Conservation (phyloP, 2,113 vertebrate genomes). For the Poeciliopsis occidentalis region DNA sequence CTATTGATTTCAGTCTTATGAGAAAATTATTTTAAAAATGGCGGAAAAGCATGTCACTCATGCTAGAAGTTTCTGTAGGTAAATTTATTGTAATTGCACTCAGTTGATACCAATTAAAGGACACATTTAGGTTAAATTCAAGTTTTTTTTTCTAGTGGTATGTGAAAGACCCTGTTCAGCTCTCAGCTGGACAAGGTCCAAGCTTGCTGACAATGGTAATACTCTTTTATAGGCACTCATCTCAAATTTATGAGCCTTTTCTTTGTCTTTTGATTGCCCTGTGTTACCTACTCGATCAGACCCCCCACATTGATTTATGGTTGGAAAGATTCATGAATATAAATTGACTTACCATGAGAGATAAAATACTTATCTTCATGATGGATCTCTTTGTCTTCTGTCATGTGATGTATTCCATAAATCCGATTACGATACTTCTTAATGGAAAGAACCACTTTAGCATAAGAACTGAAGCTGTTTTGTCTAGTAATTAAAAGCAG, state of each 20-base stretch:
- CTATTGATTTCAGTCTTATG: too few species aligned
- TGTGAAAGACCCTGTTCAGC: neutral
- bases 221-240: neutral
- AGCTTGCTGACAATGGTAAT: neutral
- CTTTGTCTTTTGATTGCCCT: slow-evolving; percentile 8
- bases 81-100: neutral
- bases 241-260: neutral
- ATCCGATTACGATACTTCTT: slow-evolving; percentile 22
- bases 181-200: too few species aligned
- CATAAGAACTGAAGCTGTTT: slow-evolving; percentile 18
- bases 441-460: slow-evolving; percentile 19
- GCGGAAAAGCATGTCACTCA: too few species aligned
- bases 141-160: neutral
- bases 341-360: neutral
- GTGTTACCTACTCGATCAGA: slow-evolving; percentile 21
- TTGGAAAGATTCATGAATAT: slow-evolving; percentile 29
- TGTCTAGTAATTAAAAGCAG: slow-evolving; percentile 5
- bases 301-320: slow-evolving; percentile 12
- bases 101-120: neutral
- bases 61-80: too few species aligned
- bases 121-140: neutral
- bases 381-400: slow-evolving; percentile 12
- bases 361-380: slow-evolving; percentile 11
- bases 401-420: slow-evolving; percentile 27
- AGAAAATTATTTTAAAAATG: too few species aligned